Conservation (phyloP, 2,888 invertebrate species). For the Sphaeridia pumilis region DNA sequence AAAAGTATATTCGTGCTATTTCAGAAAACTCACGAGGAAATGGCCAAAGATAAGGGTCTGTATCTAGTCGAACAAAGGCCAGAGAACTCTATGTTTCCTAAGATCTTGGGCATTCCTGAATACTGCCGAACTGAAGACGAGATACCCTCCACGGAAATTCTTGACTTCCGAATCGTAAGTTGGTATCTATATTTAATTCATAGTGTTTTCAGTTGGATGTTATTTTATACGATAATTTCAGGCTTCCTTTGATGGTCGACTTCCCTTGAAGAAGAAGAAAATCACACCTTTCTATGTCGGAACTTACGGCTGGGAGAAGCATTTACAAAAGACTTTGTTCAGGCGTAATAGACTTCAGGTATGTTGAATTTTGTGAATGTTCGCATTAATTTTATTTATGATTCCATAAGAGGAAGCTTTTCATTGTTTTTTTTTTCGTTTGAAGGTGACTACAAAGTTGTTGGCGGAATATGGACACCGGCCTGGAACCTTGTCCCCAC, state of each 20-base stretch:
- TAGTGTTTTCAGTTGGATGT: constrained; percentile 9
- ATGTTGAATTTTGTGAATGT: no score
- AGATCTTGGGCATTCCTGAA: constrained; percentile 61
- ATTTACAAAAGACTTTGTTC: constrained; percentile 56
- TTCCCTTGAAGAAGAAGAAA: constrained; percentile 55
- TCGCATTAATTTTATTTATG: no score
- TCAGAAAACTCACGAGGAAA: constrained; percentile 64
- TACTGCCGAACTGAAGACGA: constrained; percentile 49
- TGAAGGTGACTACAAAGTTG: constrained; percentile 45
- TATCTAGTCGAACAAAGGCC: constrained; percentile 77
- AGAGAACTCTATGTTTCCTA: constrained; percentile 62
- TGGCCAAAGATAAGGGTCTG: constrained; percentile 78
- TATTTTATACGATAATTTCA: constrained; percentile 36
- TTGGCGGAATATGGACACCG: constrained; percentile 59
- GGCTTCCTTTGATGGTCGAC: constrained; percentile 57
- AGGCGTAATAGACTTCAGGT: constrained; percentile 59
- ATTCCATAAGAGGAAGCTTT: not conserved
- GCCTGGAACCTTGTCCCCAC: constrained; percentile 44
- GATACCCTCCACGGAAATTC: constrained; percentile 48
- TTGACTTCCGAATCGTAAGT: constrained; percentile 40
- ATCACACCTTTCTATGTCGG: constrained; percentile 56
- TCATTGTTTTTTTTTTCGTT: not conserved
- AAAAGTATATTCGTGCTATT: constrained; percentile 6
- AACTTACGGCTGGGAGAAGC: constrained; percentile 51
- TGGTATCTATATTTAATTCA: constrained; percentile 1